phyloP scores from a whole-genome alignment of 2,888 invertebrate genomes.

The Petrophora chlorosata region DNA sequence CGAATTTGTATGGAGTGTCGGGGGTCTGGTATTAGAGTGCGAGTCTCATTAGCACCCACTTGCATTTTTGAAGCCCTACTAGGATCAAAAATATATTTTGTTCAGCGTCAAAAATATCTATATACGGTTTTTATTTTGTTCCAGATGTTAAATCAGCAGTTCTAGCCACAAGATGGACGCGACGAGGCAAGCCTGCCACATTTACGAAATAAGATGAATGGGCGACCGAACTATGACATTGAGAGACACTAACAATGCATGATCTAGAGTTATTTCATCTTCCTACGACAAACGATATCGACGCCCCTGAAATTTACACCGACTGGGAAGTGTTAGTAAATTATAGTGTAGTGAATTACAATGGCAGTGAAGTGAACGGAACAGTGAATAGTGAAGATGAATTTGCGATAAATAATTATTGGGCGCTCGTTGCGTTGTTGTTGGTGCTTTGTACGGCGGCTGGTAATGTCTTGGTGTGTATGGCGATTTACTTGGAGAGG shows the following conservation, averaged over 20 bases:
- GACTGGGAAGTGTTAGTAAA: conserved; percentile 45
- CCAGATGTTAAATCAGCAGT: conserved; percentile 54
- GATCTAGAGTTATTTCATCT: conserved; percentile 52
- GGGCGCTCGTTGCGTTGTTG: conserved; percentile 90
- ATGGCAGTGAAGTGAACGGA: conserved; percentile 45
- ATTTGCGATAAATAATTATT: conserved; percentile 87
- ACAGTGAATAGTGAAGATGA: conserved; percentile 34
- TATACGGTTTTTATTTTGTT: conserved; percentile 44
- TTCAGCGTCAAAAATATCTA: too few species aligned
- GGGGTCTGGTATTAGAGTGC: too few species aligned
- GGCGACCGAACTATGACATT: conserved; percentile 60
- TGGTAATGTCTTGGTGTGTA: conserved; percentile 96
- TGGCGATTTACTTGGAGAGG: conserved; percentile 96
- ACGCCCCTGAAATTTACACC: conserved; percentile 34
- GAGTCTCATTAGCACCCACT: too few species aligned
- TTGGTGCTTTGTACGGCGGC: conserved; percentile 94
- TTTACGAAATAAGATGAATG: conserved; percentile 79
- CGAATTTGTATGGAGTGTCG: too few species aligned
- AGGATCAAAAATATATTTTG: too few species aligned
- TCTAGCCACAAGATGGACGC: conserved; percentile 51
- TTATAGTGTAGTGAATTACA: conserved; percentile 47
- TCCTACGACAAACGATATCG: conserved; percentile 33
- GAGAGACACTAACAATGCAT: conserved; percentile 66
- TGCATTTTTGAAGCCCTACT: too few species aligned
- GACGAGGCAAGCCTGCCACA: conserved; percentile 54